These are phyloP conservation scores for Ephestia elutella DNA, from an alignment of 1,140 invertebrate species.

Conservation along the genomic window DNA sequence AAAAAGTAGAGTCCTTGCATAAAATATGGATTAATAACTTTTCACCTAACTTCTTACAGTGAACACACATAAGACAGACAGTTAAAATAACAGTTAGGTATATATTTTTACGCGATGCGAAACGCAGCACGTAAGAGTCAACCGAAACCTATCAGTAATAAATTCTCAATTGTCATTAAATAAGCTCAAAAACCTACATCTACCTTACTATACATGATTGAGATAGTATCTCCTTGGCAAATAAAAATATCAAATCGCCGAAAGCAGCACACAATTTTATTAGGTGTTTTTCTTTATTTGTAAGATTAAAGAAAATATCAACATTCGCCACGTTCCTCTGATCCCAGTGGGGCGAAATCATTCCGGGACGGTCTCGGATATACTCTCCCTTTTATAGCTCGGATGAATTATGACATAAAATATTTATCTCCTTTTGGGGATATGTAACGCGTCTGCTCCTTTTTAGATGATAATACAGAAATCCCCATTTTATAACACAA, in stretches of 20 bases:
- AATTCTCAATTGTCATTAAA: too few species aligned
- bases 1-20: too few species aligned
- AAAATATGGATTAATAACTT: too few species aligned
- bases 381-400: conserved; percentile 47
- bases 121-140: too few species aligned
- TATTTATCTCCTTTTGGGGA: conserved; percentile 55
- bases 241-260: background rate
- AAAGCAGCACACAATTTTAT: background rate
- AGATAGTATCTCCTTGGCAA: background rate
- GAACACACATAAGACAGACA: too few species aligned
- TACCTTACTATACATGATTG: background rate
- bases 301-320: conserved; percentile 34
- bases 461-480: conserved; percentile 46
- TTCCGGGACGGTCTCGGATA: conserved; percentile 32
- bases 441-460: conserved; percentile 46
- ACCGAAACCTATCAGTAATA: too few species aligned
- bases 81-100: too few species aligned
- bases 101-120: too few species aligned
- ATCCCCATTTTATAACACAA: conserved; percentile 36
- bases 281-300: conserved; percentile 26
- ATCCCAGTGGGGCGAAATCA: conserved; percentile 41
- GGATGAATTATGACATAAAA: conserved; percentile 62
- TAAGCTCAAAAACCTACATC: too few species aligned
- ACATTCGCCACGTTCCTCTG: conserved; percentile 23
- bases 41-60: too few species aligned